Base-by-base conservation (phyloP, 2,113 vertebrate species). In the Sialia sialis region DNA sequence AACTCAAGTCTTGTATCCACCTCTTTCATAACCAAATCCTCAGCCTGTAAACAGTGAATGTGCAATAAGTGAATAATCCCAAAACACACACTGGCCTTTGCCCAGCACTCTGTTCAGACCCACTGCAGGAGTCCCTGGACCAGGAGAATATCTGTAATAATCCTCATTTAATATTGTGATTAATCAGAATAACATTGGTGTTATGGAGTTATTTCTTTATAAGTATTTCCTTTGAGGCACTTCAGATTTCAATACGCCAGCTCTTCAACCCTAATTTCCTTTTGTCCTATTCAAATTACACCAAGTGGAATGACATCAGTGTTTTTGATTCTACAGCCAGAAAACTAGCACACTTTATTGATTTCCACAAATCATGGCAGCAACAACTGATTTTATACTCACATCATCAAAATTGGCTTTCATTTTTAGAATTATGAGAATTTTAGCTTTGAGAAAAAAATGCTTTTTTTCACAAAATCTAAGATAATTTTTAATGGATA, bases 51-150 rank as follows among this genome's bases (percentile, higher is more conserved):
- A 22, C 10, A 54, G n/a, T 7, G 60, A 41, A 38, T 8, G 19
- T 26, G 64, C 59, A 77, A 59, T 21, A n/a, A 77, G 54, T 27
- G 26, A 59, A 11, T 23, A 51, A 10, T 4, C 38, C 39, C 43
- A 15, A 30, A 82, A 32, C 9, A 25, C 8, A 12, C 38, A 2
- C 8, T 23, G 16, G 14, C 6, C 16, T 32, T 56, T 64, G 43
- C 49, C 46, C 72, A 78, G n/a, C 48, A 19, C 8, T 1, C 23
- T 29, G 38, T 2, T 54, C 72, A 55, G 3, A 14, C 3, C 29
- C 26, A 4, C 13, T 27, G 34, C 21, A 7, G 0, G 3, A 34
- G 29, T 4, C 26, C 29, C 2, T 0, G 46, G 4, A 66, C 11
- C 25, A 62, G n/a, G 9, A 69, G 3, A 62, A 51, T 7, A 27